These are phyloP conservation scores for Limanda limanda DNA, from an alignment of 2,113 vertebrate species.

Conservation along the genomic window DNA sequence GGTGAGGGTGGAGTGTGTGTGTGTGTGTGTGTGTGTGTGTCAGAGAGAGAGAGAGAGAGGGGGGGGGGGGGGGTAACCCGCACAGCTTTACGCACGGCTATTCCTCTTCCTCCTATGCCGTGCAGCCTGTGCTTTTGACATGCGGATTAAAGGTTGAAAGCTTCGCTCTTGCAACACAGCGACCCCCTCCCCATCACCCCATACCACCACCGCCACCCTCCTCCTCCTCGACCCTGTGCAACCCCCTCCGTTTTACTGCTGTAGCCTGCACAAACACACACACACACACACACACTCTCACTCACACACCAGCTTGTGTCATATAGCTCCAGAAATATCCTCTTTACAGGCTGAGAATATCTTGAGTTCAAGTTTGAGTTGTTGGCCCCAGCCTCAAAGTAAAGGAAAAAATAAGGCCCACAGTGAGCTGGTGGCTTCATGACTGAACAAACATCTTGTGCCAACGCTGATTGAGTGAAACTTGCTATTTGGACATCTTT, in stretches of 20 bases:
- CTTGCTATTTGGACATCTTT: conserved; percentile 35
- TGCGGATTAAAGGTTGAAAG: conserved; percentile 79
- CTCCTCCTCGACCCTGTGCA: conserved; percentile 8
- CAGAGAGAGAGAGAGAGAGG: neutral
- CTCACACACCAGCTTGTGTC: conserved; percentile 37
- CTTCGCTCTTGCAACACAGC: conserved; percentile 66
- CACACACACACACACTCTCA: conserved; percentile 18
- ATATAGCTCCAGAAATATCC: conserved; percentile 37
- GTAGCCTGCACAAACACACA: conserved; percentile 2
- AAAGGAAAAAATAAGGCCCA: conserved; percentile 34
- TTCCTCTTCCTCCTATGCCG: conserved; percentile 68
- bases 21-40: conserved; percentile 1
- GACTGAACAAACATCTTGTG: conserved; percentile 47
- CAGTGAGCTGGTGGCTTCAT: conserved; percentile 32
- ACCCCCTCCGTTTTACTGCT: conserved; percentile 41
- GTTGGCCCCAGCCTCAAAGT: conserved; percentile 34
- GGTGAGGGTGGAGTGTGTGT: neutral
- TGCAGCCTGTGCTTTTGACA: conserved; percentile 78
- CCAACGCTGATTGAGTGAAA: conserved; percentile 36
- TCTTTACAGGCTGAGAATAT: conserved; percentile 45
- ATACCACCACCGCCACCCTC: neutral
- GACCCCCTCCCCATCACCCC: conserved; percentile 8
- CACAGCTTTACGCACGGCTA: conserved; percentile 41
- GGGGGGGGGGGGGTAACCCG: conserved; percentile 17
- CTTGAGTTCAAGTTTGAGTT: conserved; percentile 62